Evolutionary conservation across 2,888 invertebrate species (phyloP), one percentile per base, ranked within the genome.

Genomic region (Arge pagana): DNA sequence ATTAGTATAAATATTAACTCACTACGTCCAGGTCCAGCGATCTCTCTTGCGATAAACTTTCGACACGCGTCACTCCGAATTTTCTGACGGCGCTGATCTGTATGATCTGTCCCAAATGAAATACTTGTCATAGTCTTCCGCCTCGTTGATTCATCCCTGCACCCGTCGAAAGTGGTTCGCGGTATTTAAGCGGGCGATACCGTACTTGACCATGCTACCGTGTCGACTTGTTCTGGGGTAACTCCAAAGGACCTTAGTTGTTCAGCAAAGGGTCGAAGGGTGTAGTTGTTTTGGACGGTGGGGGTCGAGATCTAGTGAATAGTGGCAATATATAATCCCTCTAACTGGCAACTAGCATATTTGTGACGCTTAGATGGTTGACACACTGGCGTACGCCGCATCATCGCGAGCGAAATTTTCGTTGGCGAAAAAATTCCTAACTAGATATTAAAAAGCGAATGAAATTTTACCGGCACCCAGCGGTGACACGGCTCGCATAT

Each of bases 91-190:
- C 67, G 63, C 70, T 73, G 74, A 76, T 76, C 73, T 67, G 69
- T 75, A 70, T 74, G 74, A 76, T 76, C 75, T 73, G 67, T 66
- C 69, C 70, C 62, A 76, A 76, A 76, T 76, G 74, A 76, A 76
- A 76, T 76, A 76, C 68, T 76, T 76, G 74, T 69, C 60, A 76
- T 76, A 76, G 76, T 71, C 68, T 61, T 40, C 40, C 36, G 48
- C 48, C 50, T 30, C 28, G 39, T 37, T 55, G 49, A 55, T 43
- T 39, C 41, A 50, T 16, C 55, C 55, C 42, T 23, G 28, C 42
- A n/a, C n/a, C n/a, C n/a, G n/a, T n/a, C n/a, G n/a, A n/a, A n/a
- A n/a, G n/a, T n/a, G n/a, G n/a, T 42, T 42, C 19, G 50, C 53
- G 59, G 58, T 64, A 57, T 63, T 67, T 59, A 62, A 64, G 63